Conservation (phyloP, 92 coral and sea anemone genomes). For the Epizoanthus illoricatus region DNA sequence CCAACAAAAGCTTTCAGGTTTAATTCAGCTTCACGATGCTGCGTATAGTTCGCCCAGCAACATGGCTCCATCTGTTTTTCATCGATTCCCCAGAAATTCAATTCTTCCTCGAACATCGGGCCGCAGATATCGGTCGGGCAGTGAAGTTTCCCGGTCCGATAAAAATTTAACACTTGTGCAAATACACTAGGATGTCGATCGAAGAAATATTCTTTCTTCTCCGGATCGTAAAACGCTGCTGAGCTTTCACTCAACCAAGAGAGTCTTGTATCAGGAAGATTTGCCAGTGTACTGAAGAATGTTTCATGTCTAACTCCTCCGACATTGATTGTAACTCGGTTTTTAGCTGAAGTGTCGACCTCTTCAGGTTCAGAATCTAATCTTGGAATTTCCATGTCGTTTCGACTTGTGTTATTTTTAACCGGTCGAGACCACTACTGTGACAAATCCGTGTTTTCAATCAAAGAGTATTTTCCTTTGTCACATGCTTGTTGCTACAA, state of each 20-base stretch:
- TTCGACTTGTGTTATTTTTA: neutral
- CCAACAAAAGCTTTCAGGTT: slow-evolving; percentile 88
- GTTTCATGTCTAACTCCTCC: slow-evolving; percentile 90
- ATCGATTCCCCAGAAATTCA: slow-evolving; percentile 89
- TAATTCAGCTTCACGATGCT: slow-evolving; percentile 84
- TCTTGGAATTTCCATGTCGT: slow-evolving; percentile 26
- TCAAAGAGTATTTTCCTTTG: slow-evolving; percentile 1
- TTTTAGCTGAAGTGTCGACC: slow-evolving; percentile 58
- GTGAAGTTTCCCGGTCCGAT: slow-evolving; percentile 87
- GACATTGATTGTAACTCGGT: slow-evolving; percentile 75
- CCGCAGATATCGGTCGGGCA: slow-evolving; percentile 91
- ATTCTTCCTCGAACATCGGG: slow-evolving; percentile 86
- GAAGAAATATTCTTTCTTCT: slow-evolving; percentile 74
- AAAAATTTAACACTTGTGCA: slow-evolving; percentile 77
- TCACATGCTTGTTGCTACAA: slow-evolving; percentile 13
- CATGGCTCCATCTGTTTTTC: slow-evolving; percentile 95
- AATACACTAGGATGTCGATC: slow-evolving; percentile 88
- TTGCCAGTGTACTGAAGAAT: slow-evolving; percentile 67
- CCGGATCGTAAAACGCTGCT: slow-evolving; percentile 47
- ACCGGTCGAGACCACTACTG: neutral
- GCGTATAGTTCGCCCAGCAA: slow-evolving; percentile 87
- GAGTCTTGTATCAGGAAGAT: slow-evolving; percentile 84
- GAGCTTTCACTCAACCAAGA: slow-evolving; percentile 81
- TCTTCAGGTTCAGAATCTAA: slow-evolving; percentile 10
- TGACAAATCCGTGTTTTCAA: neutral